Conservation (phyloP, 2,113 vertebrate species). For the Desmodus rotundus region DNA sequence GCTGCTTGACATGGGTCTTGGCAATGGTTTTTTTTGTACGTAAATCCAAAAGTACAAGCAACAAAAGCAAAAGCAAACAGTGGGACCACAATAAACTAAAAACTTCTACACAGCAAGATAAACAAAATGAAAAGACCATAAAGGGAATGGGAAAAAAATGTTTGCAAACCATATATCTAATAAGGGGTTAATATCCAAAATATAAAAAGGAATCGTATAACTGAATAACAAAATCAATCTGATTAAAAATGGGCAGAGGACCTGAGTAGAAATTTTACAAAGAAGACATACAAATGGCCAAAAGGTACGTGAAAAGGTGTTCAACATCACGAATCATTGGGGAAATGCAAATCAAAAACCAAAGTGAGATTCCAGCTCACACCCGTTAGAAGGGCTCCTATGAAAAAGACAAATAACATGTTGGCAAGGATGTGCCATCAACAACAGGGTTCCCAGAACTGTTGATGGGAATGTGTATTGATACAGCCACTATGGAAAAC, state of each 20-base stretch:
- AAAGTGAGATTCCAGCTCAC: not conserved
- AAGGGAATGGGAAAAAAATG: not conserved
- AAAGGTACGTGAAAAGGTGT: not conserved
- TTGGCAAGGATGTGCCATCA: not conserved
- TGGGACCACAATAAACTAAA: not conserved
- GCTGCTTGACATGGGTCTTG: not conserved
- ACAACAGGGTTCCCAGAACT: no score
- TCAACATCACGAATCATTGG: not conserved
- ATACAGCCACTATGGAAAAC: not conserved
- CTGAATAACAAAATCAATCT: not conserved
- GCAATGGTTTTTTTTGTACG: not conserved
- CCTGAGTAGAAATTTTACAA: not conserved
- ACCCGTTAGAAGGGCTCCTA: not conserved
- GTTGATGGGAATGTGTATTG: not conserved
- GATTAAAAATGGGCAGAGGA: not conserved
- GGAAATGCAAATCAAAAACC: not conserved
- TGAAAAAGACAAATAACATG: not conserved
- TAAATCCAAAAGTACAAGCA: not conserved
- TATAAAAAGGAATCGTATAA: not conserved
- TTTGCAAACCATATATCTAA: not conserved
- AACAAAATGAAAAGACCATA: not conserved
- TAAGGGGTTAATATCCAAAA: not conserved
- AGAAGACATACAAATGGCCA: not conserved
- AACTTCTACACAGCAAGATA: not conserved
- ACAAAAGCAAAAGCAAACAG: not conserved